Percentiles rank a stretch among this genome's conserved stretches.
Evolutionary conservation across 2,797 vertebrate species (phyloP).

Genomic region (Sebastes cheni): DNA sequence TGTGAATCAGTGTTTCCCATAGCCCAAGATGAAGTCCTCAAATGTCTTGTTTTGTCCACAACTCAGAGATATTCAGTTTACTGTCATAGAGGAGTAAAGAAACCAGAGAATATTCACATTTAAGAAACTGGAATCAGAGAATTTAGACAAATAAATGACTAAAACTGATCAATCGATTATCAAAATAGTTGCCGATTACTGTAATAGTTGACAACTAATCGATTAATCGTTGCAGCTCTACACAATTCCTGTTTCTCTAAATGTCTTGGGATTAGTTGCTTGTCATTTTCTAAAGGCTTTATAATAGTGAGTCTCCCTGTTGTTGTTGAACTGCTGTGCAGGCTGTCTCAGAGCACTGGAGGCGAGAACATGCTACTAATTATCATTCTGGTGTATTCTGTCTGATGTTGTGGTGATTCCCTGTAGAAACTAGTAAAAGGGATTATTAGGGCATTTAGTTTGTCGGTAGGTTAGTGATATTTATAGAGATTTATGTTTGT

Average conservation of each 20-base stretch:
- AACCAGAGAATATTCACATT: no score
- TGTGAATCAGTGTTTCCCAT: no score
- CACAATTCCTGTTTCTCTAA: not conserved
- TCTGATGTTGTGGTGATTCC: conserved; percentile 34
- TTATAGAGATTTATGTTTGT: not conserved
- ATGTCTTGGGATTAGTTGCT: not conserved
- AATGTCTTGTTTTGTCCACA: no score
- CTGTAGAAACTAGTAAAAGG: conserved; percentile 1
- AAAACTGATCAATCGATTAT: no score
- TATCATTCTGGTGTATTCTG: conserved; percentile 30
- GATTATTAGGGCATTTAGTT: conserved; percentile 13
- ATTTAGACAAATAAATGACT: no score
- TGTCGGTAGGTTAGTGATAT: not conserved
- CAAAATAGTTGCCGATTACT: no score
- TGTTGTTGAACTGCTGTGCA: conserved; percentile 1
- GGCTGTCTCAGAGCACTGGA: conserved; percentile 1
- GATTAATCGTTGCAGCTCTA: not conserved
- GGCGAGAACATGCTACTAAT: conserved; percentile 32
- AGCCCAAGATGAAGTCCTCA: no score
- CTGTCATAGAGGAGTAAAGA: not conserved
- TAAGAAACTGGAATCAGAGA: no score
- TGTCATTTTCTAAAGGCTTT: not conserved
- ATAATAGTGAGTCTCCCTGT: not conserved
- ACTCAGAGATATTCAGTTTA: not conserved
- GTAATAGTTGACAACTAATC: rapidly evolving